A percentile compares a stretch with the other conserved stretches of the same genome.
phyloP scores from a whole-genome alignment of 64 coral and sea anemone genomes.

The Trachythela sp. region DNA sequence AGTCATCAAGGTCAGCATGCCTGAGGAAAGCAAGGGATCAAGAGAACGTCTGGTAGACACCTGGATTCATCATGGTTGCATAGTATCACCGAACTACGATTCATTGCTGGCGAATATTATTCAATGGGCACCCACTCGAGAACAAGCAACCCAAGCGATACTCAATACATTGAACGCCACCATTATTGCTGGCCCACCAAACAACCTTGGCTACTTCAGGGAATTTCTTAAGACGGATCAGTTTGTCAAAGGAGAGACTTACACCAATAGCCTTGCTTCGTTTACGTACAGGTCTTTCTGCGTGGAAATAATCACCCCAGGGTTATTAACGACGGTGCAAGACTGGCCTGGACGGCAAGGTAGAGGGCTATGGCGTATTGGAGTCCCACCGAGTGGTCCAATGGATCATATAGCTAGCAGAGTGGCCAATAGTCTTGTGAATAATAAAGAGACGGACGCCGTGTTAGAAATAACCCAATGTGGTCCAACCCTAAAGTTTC shows the following conservation, averaged over 20 bases:
- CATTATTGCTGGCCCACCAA: constrained; percentile 25
- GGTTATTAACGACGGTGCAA: constrained; percentile 34
- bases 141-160: neutral
- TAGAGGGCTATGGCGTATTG: constrained; percentile 47
- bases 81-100: constrained; percentile 30
- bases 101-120: constrained; percentile 38
- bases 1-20: constrained; percentile 5
- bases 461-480: constrained; percentile 34
- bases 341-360: constrained; percentile 41
- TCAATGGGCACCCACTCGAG: constrained; percentile 39
- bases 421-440: constrained; percentile 47
- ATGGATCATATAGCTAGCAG: constrained; percentile 52
- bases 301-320: constrained; percentile 16
- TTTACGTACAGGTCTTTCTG: neutral
- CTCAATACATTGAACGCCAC: neutral
- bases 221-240: constrained; percentile 20
- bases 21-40: neutral
- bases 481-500: constrained; percentile 44
- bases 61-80: constrained; percentile 34
- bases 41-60: neutral
- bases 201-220: constrained; percentile 38
- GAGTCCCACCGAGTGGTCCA: constrained; percentile 50
- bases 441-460: constrained; percentile 38
- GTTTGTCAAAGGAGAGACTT: constrained; percentile 41
- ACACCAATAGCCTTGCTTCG: neutral